A percentile compares a stretch with the other conserved stretches of the same genome.
phyloP scores from a whole-genome alignment of 2,797 vertebrate genomes.

The Amniataba percoides region DNA sequence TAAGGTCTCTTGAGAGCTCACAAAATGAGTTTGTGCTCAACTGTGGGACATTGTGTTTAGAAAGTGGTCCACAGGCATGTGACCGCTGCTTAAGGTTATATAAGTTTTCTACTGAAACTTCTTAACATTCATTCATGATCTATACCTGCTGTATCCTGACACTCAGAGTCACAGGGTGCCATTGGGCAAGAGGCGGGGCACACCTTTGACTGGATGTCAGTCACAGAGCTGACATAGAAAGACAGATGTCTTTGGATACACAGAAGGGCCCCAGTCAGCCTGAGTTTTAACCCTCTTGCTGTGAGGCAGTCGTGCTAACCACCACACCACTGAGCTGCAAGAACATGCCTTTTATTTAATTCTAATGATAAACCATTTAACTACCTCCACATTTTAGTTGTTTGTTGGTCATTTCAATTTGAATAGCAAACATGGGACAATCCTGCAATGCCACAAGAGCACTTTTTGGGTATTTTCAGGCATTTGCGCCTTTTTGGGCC shows the following conservation, averaged over 20 bases:
- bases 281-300: no score
- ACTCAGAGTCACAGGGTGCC: no score
- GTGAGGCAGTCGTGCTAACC: no score
- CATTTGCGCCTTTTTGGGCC: conserved; percentile 22
- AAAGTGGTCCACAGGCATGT: conserved; percentile 27
- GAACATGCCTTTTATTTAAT: no score
- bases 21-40: not conserved
- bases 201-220: no score
- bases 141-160: no score
- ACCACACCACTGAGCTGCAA: no score
- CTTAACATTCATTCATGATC: no score
- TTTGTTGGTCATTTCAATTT: conserved; percentile 22
- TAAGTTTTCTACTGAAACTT: conserved; percentile 10
- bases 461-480: conserved; percentile 9
- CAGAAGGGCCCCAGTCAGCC: no score
- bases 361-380: conserved; percentile 28
- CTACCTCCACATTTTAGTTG: not conserved
- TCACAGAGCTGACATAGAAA: no score
- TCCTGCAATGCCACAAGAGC: not conserved
- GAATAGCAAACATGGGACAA: conserved; percentile 2
- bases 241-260: no score
- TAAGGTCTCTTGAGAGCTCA: not conserved
- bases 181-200: no score
- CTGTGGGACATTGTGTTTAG: not conserved
- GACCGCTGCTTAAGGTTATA: conserved; percentile 11